These are phyloP conservation scores for Ochotona curzoniae DNA, from an alignment of 2,113 vertebrate genomes.

Conservation along the genomic window DNA sequence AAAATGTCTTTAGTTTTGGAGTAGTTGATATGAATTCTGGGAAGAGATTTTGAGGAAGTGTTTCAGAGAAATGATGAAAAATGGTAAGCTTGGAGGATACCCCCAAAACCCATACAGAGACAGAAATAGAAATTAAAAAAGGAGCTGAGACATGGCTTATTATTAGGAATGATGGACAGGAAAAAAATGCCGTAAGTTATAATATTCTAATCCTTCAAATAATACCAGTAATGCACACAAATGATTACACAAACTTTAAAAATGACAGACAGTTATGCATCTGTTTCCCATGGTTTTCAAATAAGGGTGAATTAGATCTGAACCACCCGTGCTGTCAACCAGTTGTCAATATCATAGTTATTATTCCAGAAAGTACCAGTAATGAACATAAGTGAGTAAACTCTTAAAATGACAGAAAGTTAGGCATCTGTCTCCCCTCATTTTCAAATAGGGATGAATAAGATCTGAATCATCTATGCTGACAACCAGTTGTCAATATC, in stretches of 20 bases:
- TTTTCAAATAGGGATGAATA: neutral
- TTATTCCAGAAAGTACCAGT: neutral
- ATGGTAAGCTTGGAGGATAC: neutral
- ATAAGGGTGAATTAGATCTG: neutral
- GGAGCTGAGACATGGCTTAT: neutral
- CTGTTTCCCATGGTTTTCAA: neutral
- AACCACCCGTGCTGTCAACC: neutral
- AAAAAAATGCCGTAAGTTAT: neutral
- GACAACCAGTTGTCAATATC: no score
- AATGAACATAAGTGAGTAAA: neutral
- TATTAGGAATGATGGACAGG: neutral
- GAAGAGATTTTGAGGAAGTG: neutral
- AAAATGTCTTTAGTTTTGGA: neutral
- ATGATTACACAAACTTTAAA: neutral
- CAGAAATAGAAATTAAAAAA: neutral
- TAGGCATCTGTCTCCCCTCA: neutral
- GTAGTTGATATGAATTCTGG: neutral
- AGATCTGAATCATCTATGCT: neutral
- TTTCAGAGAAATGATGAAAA: neutral
- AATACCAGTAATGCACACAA: neutral
- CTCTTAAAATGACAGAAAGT: neutral
- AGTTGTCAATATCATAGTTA: no score
- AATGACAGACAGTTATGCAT: neutral
- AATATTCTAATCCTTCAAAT: neutral
- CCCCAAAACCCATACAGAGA: neutral